Base-by-base conservation (phyloP, 1,140 invertebrate genomes). In the Varroa destructor region DNA sequence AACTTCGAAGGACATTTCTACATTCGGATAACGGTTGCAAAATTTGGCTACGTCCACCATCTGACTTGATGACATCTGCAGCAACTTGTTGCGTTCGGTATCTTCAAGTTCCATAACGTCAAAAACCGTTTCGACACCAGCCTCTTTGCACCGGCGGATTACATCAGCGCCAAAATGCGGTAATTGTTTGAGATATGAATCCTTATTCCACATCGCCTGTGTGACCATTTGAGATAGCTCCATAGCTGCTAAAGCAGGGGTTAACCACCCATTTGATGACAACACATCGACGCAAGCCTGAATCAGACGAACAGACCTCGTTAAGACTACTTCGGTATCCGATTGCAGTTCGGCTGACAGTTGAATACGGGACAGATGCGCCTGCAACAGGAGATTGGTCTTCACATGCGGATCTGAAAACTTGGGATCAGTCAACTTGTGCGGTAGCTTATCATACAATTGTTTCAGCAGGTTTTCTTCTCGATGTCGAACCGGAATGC, bases 151-250 rank as follows among this genome's bases (percentile, higher is more conserved):
- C 4, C 91, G 80, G 77, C 93, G 91, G 71, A 97, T 88, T 56
- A 94, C 88, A 0, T 97, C 95, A 0, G 83, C 76, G 12, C 86
- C 89, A 78, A 98, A 98, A 80, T 99, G 94, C 2, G 97, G 96
- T 74, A 99, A 79, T 77, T 99, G 97, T 77, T 96, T 92, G 58
- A 99, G 82, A 78, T 97, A 96, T 0, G 92, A 95, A 79, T 99
- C 96, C 80, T 97, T 98, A 72, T 88, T 91, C 93, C 96, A 99
- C 93, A 99, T 97, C 1, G 94, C 95, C 82, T 99, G 97, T 0
- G 96, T 98, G 0, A 96, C 89, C 95, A 99, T 99, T 81, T 99
- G 96, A 0, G 96, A 93, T 72, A 99, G 81, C 81, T 99, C 96
- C 97, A 99, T 99, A 76, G 96, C 94, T 64, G 95, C 92, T 40